Conservation (phyloP, 2,888 invertebrate genomes). For the Xanthorhoe spadicearia region DNA sequence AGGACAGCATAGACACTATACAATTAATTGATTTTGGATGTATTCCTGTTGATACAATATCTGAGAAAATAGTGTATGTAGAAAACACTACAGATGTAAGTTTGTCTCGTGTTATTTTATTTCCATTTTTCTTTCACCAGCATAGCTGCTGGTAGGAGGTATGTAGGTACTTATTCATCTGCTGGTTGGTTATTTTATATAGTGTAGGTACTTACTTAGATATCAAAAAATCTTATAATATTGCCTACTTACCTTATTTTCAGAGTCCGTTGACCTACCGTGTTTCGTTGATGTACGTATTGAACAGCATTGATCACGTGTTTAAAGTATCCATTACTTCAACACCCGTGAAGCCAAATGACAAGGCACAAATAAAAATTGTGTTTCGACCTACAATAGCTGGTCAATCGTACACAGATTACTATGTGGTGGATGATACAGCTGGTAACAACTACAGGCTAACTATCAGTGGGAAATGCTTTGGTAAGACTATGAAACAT, state of each 20-base stretch:
- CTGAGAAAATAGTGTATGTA: slow-evolving; percentile 61
- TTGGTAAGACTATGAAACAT: slow-evolving; percentile 62
- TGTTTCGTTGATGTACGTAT: slow-evolving; percentile 65
- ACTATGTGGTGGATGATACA: slow-evolving; percentile 71
- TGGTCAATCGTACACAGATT: slow-evolving; percentile 74
- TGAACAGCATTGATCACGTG: slow-evolving; percentile 72
- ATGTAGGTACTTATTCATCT: neutral
- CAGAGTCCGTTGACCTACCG: slow-evolving; percentile 66
- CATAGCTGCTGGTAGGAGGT: no score
- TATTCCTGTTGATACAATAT: slow-evolving; percentile 65
- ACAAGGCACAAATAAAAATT: slow-evolving; percentile 60
- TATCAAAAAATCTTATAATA: no score
- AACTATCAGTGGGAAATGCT: slow-evolving; percentile 71
- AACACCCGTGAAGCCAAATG: slow-evolving; percentile 58
- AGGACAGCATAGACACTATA: slow-evolving; percentile 56
- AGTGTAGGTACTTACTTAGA: neutral
- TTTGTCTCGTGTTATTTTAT: slow-evolving; percentile 15
- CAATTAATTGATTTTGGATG: slow-evolving; percentile 70
- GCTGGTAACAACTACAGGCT: slow-evolving; percentile 64
- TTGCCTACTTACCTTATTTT: slow-evolving; percentile 39
- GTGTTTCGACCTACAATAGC: slow-evolving; percentile 67
- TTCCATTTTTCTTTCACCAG: no score
- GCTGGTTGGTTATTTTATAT: neutral
- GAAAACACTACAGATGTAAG: slow-evolving; percentile 66
- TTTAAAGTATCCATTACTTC: slow-evolving; percentile 67